These are phyloP conservation scores for Hirundichthys speculiger DNA, from an alignment of 2,113 vertebrate species.

Conservation along the genomic window DNA sequence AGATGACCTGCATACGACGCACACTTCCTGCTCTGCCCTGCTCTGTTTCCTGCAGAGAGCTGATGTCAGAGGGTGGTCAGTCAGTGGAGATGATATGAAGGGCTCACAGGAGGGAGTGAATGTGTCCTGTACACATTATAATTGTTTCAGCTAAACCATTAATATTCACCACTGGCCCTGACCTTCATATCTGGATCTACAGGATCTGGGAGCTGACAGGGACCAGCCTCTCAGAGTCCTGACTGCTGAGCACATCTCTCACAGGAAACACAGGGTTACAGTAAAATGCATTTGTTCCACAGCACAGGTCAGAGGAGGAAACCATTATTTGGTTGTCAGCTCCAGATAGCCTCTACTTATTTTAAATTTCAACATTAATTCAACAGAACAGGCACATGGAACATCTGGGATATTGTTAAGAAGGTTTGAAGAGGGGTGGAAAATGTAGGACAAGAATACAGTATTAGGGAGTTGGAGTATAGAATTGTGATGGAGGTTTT, in stretches of 20 bases:
- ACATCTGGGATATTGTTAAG: conserved; percentile 30
- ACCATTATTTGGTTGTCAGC: conserved; percentile 44
- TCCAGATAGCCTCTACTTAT: conserved; percentile 35
- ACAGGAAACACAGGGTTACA: conserved; percentile 52
- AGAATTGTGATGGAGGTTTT: no score
- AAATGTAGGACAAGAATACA: no score
- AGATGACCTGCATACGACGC: conserved; percentile 41
- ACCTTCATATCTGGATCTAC: conserved; percentile 52
- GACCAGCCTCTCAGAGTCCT: conserved; percentile 38
- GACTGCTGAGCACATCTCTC: conserved; percentile 28
- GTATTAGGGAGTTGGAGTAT: no score
- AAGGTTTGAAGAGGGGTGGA: not conserved
- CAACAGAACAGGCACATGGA: conserved; percentile 1
- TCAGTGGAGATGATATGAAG: conserved; percentile 25
- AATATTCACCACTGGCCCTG: conserved; percentile 47
- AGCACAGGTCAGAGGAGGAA: conserved; percentile 39
- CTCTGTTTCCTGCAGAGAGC: conserved; percentile 70
- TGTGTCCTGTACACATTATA: conserved; percentile 50
- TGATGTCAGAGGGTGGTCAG: conserved; percentile 58
- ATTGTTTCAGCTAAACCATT: conserved; percentile 34
- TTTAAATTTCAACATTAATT: conserved; percentile 23
- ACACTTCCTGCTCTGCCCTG: conserved; percentile 71
- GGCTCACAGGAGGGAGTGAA: conserved; percentile 40
- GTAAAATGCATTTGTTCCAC: conserved; percentile 38
- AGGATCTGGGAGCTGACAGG: conserved; percentile 50